phyloP scores from a whole-genome alignment of 1,140 invertebrate species.

The Drosophila virilis region DNA sequence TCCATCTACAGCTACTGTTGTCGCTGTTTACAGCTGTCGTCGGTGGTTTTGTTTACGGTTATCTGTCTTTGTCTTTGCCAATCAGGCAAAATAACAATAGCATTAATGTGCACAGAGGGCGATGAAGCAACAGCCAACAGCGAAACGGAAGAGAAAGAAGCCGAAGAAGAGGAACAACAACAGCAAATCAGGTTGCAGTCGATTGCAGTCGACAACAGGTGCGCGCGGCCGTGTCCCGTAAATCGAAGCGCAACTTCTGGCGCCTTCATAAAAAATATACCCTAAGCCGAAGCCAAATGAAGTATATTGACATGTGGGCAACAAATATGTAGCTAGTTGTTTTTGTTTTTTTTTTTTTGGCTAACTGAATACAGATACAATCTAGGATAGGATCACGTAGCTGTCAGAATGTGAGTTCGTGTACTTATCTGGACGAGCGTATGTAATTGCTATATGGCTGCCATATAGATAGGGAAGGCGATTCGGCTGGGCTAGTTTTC shows the following conservation, averaged over 20 bases:
- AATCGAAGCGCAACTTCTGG: too few relatives aligned
- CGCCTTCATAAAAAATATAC: too few relatives aligned
- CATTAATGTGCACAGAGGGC: too few relatives aligned
- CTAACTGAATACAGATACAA: too few relatives aligned
- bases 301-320: too few relatives aligned
- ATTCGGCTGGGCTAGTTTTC: not conserved
- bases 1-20: too few relatives aligned
- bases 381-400: too few relatives aligned
- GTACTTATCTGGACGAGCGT: not conserved
- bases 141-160: not conserved
- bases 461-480: conserved; percentile 13
- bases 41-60: conserved; percentile 20
- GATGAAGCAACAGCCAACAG: too few relatives aligned
- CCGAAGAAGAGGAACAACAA: conserved; percentile 4
- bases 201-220: not conserved
- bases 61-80: conserved; percentile 20
- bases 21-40: conserved; percentile 18
- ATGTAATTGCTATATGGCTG: conserved; percentile 4
- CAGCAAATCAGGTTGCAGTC: not conserved
- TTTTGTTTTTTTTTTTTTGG: too few relatives aligned
- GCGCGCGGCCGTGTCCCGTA: not conserved
- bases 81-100: conserved; percentile 30
- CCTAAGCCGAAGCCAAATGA: too few relatives aligned
- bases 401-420: too few relatives aligned
- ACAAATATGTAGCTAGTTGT: too few relatives aligned